These are phyloP conservation scores for Spisula solida DNA, from an alignment of 2,888 invertebrate genomes.

Conservation along the genomic window DNA sequence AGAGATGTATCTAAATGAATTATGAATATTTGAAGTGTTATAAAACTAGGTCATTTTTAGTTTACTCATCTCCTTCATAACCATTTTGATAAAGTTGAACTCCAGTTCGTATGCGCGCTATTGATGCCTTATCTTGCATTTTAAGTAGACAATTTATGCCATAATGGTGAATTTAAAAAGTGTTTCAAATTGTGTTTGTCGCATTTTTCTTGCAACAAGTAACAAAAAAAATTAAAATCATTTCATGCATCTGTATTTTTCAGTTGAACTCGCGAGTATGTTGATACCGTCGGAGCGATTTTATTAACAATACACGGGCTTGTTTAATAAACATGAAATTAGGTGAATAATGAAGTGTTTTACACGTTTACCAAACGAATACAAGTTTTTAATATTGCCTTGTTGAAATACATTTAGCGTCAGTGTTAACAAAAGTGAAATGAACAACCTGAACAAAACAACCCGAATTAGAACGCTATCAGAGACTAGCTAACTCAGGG, in stretches of 20 bases:
- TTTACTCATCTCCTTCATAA: neutral
- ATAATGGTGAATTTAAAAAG: neutral
- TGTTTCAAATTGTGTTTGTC: conserved; percentile 1
- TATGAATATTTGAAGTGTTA: neutral
- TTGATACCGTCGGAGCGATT: neutral
- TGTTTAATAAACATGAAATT: conserved; percentile 1
- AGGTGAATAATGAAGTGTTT: neutral
- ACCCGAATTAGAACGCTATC: no score
- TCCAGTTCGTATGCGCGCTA: neutral
- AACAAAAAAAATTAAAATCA: neutral
- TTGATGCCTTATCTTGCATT: neutral
- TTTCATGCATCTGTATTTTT: neutral
- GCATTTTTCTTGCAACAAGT: neutral
- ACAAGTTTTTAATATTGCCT: neutral
- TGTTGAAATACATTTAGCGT: neutral
- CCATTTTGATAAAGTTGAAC: neutral
- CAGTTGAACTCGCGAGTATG: neutral
- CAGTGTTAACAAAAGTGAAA: neutral
- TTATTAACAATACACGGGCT: neutral
- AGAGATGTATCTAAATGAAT: neutral
- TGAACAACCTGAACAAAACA: neutral
- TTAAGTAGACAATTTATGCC: neutral
- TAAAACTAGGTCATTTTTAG: conserved; percentile 10
- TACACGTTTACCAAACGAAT: neutral
- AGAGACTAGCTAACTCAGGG: no score